phyloP scores from a whole-genome alignment of 2,888 invertebrate genomes.

The Anticlea derivata region DNA sequence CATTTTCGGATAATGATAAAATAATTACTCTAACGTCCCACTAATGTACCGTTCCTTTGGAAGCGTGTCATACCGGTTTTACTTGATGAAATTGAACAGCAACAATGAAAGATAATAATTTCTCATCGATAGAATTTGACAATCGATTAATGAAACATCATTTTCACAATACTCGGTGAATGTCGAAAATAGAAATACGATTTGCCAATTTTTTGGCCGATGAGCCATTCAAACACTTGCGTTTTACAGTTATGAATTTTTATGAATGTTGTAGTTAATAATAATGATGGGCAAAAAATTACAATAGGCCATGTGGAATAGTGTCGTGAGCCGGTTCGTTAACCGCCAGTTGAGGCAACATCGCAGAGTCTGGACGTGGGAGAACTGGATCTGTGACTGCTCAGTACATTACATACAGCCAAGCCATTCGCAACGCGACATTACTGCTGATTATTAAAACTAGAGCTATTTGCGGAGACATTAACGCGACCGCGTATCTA shows the following conservation, averaged over 20 bases:
- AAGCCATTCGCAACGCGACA: conserved; percentile 50
- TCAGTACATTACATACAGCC: conserved; percentile 46
- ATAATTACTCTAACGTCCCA: conserved; percentile 33
- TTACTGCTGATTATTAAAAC: conserved; percentile 62
- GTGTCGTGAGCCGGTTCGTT: conserved; percentile 59
- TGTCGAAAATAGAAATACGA: conserved; percentile 15
- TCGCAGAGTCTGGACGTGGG: conserved; percentile 66
- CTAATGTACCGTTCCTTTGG: conserved; percentile 44
- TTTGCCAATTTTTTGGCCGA: conserved; percentile 9
- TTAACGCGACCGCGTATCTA: conserved; percentile 46
- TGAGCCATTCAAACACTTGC: conserved; percentile 17
- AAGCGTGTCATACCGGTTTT: conserved; percentile 40
- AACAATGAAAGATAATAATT: conserved; percentile 30
- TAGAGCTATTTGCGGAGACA: conserved; percentile 58
- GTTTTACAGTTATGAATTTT: conserved; percentile 43
- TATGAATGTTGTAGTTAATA: conserved; percentile 39
- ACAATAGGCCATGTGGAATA: conserved; percentile 50
- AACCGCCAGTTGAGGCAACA: conserved; percentile 55
- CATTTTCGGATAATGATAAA: conserved; percentile 25
- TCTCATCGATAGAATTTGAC: conserved; percentile 30
- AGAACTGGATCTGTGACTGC: conserved; percentile 72
- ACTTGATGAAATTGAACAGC: conserved; percentile 39
- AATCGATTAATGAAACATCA: conserved; percentile 27
- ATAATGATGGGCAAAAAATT: conserved; percentile 46
- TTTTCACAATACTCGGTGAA: conserved; percentile 29